Evolutionary conservation across 2,888 invertebrate species (phyloP).

Genomic region (Ophion obscuratus): DNA sequence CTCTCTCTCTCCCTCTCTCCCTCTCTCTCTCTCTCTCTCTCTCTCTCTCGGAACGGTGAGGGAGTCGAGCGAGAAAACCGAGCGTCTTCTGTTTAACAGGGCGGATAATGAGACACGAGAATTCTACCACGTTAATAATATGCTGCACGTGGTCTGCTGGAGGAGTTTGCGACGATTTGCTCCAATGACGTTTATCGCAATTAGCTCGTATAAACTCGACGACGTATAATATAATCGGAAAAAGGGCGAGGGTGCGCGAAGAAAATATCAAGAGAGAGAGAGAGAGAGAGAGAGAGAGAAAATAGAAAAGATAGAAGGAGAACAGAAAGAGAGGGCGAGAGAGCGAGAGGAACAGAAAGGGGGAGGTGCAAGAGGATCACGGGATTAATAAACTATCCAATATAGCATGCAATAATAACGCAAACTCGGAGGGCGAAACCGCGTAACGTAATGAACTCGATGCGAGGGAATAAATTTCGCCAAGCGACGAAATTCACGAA

Average conservation of each 20-base stretch:
- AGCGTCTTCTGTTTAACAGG: slow-evolving; percentile 3
- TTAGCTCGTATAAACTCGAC: slow-evolving; percentile 29
- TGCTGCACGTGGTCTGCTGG: slow-evolving; percentile 1
- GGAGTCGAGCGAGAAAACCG: neutral
- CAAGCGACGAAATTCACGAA: slow-evolving; percentile 1
- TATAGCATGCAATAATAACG: neutral
- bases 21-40: neutral
- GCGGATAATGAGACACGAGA: slow-evolving; percentile 7
- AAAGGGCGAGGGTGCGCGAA: neutral
- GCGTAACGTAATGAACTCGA: slow-evolving; percentile 7
- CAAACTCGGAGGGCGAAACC: neutral
- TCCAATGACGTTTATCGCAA: slow-evolving; percentile 42
- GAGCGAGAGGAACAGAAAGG: too few relatives aligned
- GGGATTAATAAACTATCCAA: neutral
- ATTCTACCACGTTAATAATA: neutral
- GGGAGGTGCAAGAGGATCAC: neutral
- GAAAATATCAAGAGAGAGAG: neutral
- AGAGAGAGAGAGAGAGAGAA: neutral
- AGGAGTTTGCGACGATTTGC: slow-evolving; percentile 52
- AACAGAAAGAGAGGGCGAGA: too few relatives aligned
- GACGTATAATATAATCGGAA: neutral
- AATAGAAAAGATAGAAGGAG: neutral
- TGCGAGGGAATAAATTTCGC: slow-evolving; percentile 4
- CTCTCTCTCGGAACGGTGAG: neutral
- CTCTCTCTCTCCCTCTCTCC: neutral